Percentiles rank a stretch among this genome's conserved stretches.
phyloP scores from a whole-genome alignment of 1,140 invertebrate genomes.

The Scaptomyza graminum region DNA sequence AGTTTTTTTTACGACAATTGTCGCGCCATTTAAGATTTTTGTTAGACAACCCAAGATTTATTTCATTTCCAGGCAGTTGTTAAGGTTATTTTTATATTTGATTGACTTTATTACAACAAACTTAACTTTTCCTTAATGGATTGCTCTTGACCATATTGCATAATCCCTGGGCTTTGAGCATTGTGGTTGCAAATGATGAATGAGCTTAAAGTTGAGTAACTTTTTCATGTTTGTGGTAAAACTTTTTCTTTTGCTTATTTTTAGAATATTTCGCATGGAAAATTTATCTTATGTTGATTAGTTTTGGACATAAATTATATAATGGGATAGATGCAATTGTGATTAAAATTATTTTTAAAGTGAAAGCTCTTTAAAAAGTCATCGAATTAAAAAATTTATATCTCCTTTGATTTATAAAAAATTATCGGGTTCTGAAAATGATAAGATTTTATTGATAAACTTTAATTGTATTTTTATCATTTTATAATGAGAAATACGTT shows the following conservation, averaged over 20 bases:
- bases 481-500: too few relatives aligned
- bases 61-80: constrained; percentile 6
- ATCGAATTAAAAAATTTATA: too few relatives aligned
- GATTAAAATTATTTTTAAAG: too few relatives aligned
- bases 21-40: constrained; percentile 28
- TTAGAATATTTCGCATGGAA: not conserved
- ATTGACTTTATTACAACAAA: not conserved
- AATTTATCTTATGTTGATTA: not conserved
- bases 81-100: constrained; percentile 13
- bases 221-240: not conserved
- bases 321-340: too few relatives aligned
- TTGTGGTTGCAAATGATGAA: not conserved
- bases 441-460: too few relatives aligned
- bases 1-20: constrained; percentile 41
- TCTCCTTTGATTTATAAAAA: too few relatives aligned
- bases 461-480: too few relatives aligned
- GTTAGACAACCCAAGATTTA: constrained; percentile 10
- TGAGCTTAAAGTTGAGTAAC: not conserved
- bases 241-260: not conserved
- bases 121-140: not conserved
- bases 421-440: too few relatives aligned
- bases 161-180: not conserved
- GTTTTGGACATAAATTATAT: not conserved
- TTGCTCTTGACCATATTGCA: not conserved
- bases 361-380: too few relatives aligned